Base-by-base conservation (phyloP, 2,888 invertebrate genomes). In the Melipona beecheii region DNA sequence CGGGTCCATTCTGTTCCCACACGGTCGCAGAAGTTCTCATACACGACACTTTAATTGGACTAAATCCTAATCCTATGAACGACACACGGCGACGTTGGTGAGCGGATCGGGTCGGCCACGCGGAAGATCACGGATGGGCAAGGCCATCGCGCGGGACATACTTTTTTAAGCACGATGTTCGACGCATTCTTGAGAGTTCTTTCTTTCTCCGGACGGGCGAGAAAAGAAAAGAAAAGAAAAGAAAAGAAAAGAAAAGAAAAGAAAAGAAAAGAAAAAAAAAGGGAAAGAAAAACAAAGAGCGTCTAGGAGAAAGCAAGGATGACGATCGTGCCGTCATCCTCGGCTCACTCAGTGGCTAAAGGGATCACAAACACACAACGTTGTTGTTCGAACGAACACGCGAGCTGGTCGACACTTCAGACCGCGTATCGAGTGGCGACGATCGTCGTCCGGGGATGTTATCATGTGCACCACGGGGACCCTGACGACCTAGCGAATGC, bases 401-500 rank as follows among this genome's bases (percentile, higher is more conserved):
- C 24, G 24, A 60, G 80, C 62, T 43, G 43, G 31, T 69, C 81
- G 76, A 75, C 60, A 69, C 68, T 49, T n/a, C 6, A 66, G 62
- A 65, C 66, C 50, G 52, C 43, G 43, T 19, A 50, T 13, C 24
- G 60, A 36, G 74, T 50, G 52, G 24, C 43, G 58, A 64, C 83
- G 72, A 81, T 83, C 70, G 77, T 75, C 43, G 43, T 43, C 60
- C 68, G 31, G 15, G 71, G 77, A 76, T 54, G 68, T 88, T 66
- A 88, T 88, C 88, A 88, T 88, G 88, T 83, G 69, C 83, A 86
- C 80, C 72, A 72, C 27, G 24, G 24, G n/a, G 73, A 65, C 27
- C 19, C 64, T 21, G 85, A 49, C 64, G 72, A 65, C 21, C 80
- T 73, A 24, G 31, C 64, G 72, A 70, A 72, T 78, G 75, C 36